These are phyloP conservation scores for Selene dorsalis DNA, from an alignment of 2,797 vertebrate genomes.

Conservation along the genomic window DNA sequence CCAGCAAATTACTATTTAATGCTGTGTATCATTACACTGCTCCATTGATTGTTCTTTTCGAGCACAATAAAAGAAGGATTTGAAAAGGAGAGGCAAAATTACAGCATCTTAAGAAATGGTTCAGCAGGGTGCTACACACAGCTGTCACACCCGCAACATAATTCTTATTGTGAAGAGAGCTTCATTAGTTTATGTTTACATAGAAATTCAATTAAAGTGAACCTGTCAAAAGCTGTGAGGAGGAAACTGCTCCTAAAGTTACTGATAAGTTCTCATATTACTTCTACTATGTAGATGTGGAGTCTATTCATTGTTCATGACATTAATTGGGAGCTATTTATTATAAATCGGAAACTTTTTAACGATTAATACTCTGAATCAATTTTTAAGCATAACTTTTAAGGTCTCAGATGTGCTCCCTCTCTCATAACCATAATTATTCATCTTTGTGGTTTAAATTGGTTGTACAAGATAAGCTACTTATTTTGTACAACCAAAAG, in stretches of 20 bases:
- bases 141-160: not conserved
- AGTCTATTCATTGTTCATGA: not conserved
- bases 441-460: not conserved
- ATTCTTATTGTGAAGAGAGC: not conserved
- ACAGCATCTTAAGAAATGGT: not conserved
- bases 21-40: not conserved
- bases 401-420: not conserved
- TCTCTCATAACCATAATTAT: not conserved
- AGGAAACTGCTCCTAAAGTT: no score
- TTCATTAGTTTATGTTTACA: slow-evolving; percentile 7
- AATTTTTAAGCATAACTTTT: not conserved
- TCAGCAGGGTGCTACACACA: not conserved
- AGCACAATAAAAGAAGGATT: slow-evolving; percentile 11
- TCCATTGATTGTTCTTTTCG: slow-evolving; percentile 3
- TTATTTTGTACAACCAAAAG: not conserved
- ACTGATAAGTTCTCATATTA: no score
- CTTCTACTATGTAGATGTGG: not conserved
- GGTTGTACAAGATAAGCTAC: not conserved
- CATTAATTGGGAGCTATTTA: no score
- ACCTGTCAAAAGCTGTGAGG: not conserved
- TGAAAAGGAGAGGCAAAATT: slow-evolving; percentile 10
- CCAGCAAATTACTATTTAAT: not conserved
- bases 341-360: no score
- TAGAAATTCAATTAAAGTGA: not conserved
- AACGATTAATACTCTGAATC: not conserved